Evolutionary conservation across 2,888 invertebrate genomes (phyloP).

Genomic region (Andrena bucephala): DNA sequence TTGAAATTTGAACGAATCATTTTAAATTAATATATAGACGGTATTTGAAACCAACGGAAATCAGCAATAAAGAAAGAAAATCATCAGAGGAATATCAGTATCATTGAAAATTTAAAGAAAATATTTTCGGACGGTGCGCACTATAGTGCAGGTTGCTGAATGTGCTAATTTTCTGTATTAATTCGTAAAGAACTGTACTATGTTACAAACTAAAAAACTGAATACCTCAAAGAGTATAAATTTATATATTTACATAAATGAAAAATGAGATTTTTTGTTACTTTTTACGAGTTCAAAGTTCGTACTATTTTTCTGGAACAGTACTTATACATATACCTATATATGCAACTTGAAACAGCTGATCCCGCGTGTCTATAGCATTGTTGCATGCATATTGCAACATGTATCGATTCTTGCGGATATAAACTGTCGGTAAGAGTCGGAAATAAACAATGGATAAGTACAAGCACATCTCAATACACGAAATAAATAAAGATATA

Average conservation of each 20-base stretch:
- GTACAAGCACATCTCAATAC: not conserved
- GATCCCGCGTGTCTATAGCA: not conserved
- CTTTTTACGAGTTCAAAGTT: not conserved
- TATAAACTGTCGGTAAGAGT: conserved; percentile 28
- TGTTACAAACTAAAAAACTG: no score
- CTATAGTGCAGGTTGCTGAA: no score
- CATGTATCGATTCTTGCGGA: conserved; percentile 9
- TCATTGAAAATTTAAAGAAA: conserved; percentile 1
- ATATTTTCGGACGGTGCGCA: no score
- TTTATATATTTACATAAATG: no score
- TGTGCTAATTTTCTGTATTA: no score
- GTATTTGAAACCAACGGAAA: not conserved
- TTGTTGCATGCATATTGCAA: not conserved
- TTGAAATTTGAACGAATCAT: not conserved
- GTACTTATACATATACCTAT: not conserved
- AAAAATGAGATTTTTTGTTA: no score
- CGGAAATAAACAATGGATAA: conserved; percentile 23
- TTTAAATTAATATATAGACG: not conserved
- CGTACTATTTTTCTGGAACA: not conserved
- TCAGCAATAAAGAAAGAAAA: not conserved
- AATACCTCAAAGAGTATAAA: no score
- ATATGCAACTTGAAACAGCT: not conserved
- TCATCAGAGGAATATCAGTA: not conserved
- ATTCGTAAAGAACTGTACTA: no score
- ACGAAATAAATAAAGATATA: not conserved